Evolutionary conservation across 35 echinoderm and acorn worm genomes (phyloP).

Genomic region (Holothuria glaberrima): DNA sequence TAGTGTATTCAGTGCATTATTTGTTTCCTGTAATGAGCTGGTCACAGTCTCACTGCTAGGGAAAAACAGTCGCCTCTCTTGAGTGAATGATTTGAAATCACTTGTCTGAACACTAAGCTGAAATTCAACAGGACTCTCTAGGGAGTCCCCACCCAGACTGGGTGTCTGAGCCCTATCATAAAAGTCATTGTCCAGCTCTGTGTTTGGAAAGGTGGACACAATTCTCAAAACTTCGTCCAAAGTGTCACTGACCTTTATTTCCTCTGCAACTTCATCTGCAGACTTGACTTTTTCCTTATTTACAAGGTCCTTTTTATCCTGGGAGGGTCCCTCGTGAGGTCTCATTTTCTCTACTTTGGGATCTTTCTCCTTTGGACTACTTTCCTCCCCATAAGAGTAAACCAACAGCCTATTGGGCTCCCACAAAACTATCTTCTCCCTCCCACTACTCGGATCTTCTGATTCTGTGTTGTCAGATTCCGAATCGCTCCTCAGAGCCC

Average conservation of each 20-base stretch:
- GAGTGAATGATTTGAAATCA: slow-evolving; percentile 71
- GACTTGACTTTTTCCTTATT: no score
- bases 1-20: slow-evolving; percentile 65
- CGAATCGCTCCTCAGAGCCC: neutral
- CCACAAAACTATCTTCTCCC: slow-evolving; percentile 57
- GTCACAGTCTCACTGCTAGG: slow-evolving; percentile 75
- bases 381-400: slow-evolving; percentile 30
- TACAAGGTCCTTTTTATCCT: neutral
- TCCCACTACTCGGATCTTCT: slow-evolving; percentile 35
- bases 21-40: slow-evolving; percentile 68
- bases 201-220: slow-evolving; percentile 63
- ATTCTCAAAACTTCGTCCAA: slow-evolving; percentile 73
- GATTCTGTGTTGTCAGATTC: slow-evolving; percentile 22
- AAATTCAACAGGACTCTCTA: slow-evolving; percentile 27
- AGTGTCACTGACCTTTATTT: slow-evolving; percentile 54
- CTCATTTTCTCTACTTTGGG: no score
- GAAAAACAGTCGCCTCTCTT: slow-evolving; percentile 86
- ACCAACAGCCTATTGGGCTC: slow-evolving; percentile 55
- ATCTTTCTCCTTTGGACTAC: neutral
- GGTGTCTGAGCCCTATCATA: slow-evolving; percentile 38
- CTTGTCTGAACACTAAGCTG: slow-evolving; percentile 31
- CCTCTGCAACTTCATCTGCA: neutral
- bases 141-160: slow-evolving; percentile 46
- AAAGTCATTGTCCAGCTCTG: slow-evolving; percentile 25
- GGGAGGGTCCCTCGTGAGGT: neutral